Base-by-base conservation (phyloP, 1,140 invertebrate genomes). In the Lasaia peninsularis region DNA sequence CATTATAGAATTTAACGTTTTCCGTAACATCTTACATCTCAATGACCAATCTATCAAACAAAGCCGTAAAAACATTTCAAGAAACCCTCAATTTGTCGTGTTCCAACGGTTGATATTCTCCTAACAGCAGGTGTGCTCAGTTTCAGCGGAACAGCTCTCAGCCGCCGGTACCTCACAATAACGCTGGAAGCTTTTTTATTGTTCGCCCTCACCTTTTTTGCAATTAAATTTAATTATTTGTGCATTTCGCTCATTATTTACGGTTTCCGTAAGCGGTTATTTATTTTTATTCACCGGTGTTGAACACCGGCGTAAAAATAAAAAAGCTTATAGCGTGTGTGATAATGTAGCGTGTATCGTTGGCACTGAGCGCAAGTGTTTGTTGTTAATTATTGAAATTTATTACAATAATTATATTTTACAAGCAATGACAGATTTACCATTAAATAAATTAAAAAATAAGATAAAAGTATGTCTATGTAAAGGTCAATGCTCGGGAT, bases 41-140 rank as follows among this genome's bases (percentile, higher is more conserved):
- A 28, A 28, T 7, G 8, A 7, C 24, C 8, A 28, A 7, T 28
- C 8, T 28, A 28, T 6, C 2, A 2, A 28, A 28, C 8, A 28
- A 2, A 28, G 24, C 24, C 24, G 8, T 28, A 4, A 28, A 37
- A 33, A 44, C 32, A 24, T 12, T 14, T 12, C 24, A 32, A 12
- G 24, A 32, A 44, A 31, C 53, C 53, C 44, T 24, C 31, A 44
- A 48, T 55, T 48, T 55, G 53, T 55, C 37, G 53, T 31, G 18
- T 48, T 20, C 35, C 28, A 28, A 33, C 50, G 12, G 24, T 50
- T 51, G 24, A 52, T 55, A 31, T 28, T 52, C 31, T 51, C 40
- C 37, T 44, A 55, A 55, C 53, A 44, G 53, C 37, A 55, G 53
- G 53, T 55, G 52, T 35, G 53, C 53, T 56, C n/a, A n/a, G n/a